Base-by-base conservation (phyloP, 2,113 vertebrate species). In the Cynocephalus volans region DNA sequence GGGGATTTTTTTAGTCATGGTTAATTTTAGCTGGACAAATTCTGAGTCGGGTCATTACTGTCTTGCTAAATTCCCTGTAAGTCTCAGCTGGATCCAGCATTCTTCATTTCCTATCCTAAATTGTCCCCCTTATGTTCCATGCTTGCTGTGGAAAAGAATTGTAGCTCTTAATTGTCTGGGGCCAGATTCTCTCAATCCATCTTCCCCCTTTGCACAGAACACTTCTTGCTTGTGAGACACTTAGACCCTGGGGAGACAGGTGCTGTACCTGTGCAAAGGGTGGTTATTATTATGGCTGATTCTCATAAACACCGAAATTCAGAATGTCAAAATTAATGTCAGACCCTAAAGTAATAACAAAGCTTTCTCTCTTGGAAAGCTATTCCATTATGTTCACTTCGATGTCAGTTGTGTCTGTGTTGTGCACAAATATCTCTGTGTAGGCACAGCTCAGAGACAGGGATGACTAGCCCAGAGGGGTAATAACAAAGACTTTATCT, bases 281-380 rank as follows among this genome's bases (percentile, higher is more conserved):
- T 87, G 70, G 64, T 76, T 90, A 90, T 96, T 85, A 92, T 76
- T 95, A 96, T 90, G 90, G 92, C 90, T 88, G 92, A 88, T 93
- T 96, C 94, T 95, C 76, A 87, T 80, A 95, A 96, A 95, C 76
- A 90, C 50, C 69, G 75, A 96, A 58, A 89, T 90, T 96, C 80
- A 95, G 45, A 94, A 97, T 79, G 90, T 97, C 96, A 95, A 95
- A 97, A 97, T 50, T 88, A 93, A 93, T 48, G 67, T 80, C 93
- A 97, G 70, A 88, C 52, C 24, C 58, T 87, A 70, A 73, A 77
- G 84, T 82, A 90, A 93, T 65, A 94, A 67, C 75, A 83, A 64
- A 45, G 36, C 31, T 77, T 96, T 93, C 36, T 79, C 52, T 89
- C 31, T 62, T 67, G 72, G 56, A 69, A 93, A 96, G 41, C 64